Evolutionary conservation across 2,113 vertebrate species (phyloP), one percentile per base, ranked within the genome.

Genomic region (Saccopteryx leptura): DNA sequence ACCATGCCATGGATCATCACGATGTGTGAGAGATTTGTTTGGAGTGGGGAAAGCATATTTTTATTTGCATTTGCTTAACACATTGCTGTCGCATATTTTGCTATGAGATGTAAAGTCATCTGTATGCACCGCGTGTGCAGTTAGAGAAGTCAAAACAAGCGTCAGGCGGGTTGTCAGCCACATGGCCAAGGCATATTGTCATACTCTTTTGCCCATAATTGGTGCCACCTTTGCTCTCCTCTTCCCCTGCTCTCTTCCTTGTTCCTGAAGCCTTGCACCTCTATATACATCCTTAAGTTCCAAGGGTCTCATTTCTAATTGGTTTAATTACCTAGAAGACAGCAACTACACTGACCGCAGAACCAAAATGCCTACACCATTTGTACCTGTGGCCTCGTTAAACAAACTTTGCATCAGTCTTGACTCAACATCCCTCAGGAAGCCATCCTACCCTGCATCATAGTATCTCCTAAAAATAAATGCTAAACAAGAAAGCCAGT

Each of bases 51-150:
- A 98, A 97, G 97, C 97, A 98, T 97, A 97, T 98, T 98, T 98
- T 97, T 97, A 97, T 98, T 98, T 98, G 97, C 97, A 98, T 98
- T 97, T 97, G 94, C 96, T 98, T 97, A 97, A 95, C 97, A 97
- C 96, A 12, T 96, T 96, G 96, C 97, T 94, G 96, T 97, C 79
- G 74, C 97, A 98, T 97, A 93, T 97, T 98, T 97, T 94, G 69
- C 96, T 97, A 81, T 96, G 95, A 97, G 93, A 98, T 97, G 97
- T 97, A 97, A 98, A 97, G 96, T 97, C 96, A 97, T 98, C 97
- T 97, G 97, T 88, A 96, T 93, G 85, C 69, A 58, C 97, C 95
- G 83, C 86, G 96, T 97, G 97, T 97, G 88, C 97, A 95, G 95
- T 78, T 89, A 95, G 52, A 94, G 94, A 91, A 97, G 97, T 97